Conservation (phyloP, 2,113 vertebrate species). For the Synchiropus splendidus region DNA sequence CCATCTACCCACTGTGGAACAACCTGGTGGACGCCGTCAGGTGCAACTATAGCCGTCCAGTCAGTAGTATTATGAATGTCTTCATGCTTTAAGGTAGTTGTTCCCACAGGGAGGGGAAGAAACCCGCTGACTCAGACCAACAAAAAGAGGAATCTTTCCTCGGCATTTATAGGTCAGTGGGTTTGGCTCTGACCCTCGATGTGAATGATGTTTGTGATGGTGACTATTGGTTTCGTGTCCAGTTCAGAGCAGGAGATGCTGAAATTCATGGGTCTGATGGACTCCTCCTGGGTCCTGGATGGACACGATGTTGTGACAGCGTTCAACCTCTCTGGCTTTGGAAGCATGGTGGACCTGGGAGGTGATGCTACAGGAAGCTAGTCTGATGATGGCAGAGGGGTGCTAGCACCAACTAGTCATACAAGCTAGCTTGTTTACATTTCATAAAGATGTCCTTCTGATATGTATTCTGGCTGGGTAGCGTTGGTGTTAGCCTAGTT, state of each 20-base stretch:
- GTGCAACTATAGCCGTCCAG: conserved; percentile 34
- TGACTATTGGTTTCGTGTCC: neutral
- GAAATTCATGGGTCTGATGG: conserved; percentile 69
- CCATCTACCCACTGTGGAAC: conserved; percentile 68
- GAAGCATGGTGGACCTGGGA: conserved; percentile 57
- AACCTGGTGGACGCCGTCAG: conserved; percentile 61
- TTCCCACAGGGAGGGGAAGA: conserved; percentile 61
- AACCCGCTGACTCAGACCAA: conserved; percentile 63
- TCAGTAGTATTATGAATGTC: neutral
- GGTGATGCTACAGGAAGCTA: conserved; percentile 15
- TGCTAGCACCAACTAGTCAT: too few species aligned
- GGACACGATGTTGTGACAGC: conserved; percentile 62
- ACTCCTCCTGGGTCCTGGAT: conserved; percentile 61
- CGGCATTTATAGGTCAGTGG: conserved; percentile 60
- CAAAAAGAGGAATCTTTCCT: conserved; percentile 56
- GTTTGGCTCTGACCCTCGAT: neutral
- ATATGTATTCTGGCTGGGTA: too few species aligned
- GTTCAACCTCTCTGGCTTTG: conserved; percentile 60
- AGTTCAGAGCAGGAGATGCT: conserved; percentile 69
- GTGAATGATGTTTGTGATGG: neutral
- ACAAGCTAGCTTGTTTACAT: too few species aligned
- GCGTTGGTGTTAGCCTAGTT: too few species aligned
- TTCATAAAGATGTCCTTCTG: too few species aligned
- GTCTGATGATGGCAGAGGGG: too few species aligned
- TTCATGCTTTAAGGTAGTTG: neutral